phyloP scores from a whole-genome alignment of 2,797 vertebrate species.

The Crotalus adamanteus region DNA sequence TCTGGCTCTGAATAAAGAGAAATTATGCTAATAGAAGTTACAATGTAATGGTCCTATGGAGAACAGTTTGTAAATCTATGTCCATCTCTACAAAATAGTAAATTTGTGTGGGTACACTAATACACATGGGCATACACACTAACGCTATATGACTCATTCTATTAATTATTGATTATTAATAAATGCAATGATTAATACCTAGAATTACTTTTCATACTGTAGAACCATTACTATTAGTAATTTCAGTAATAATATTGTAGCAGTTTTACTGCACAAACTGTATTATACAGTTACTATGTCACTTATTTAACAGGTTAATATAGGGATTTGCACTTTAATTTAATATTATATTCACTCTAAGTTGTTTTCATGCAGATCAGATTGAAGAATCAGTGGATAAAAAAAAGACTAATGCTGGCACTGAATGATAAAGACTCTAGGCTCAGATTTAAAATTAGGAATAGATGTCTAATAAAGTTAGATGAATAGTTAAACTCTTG shows the following conservation, averaged over 20 bases:
- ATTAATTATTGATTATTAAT: conserved; percentile 17
- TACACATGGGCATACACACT: conserved; percentile 36
- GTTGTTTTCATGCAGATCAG: conserved; percentile 59
- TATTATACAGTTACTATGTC: conserved; percentile 10
- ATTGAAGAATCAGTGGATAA: conserved; percentile 45
- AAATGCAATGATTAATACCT: conserved; percentile 1
- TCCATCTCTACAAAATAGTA: background rate
- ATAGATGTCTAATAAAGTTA: conserved; percentile 45
- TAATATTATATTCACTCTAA: conserved; percentile 60
- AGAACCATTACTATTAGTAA: background rate
- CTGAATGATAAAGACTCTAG: conserved; percentile 51
- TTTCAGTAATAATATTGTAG: conserved; percentile 8
- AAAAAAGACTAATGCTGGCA: conserved; percentile 44
- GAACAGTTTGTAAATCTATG: conserved; percentile 35
- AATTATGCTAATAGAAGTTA: background rate
- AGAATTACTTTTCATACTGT: conserved; percentile 3
- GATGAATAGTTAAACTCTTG: conserved; percentile 46
- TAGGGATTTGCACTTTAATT: conserved; percentile 53
- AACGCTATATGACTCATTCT: conserved; percentile 46
- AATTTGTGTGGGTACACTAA: conserved; percentile 17
- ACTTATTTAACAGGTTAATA: conserved; percentile 42
- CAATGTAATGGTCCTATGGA: background rate
- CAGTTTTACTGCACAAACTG: background rate
- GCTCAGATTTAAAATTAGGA: conserved; percentile 47
- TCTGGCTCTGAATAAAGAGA: background rate